Conservation (phyloP, 2,113 vertebrate species). For the Semnornis frantzii region DNA sequence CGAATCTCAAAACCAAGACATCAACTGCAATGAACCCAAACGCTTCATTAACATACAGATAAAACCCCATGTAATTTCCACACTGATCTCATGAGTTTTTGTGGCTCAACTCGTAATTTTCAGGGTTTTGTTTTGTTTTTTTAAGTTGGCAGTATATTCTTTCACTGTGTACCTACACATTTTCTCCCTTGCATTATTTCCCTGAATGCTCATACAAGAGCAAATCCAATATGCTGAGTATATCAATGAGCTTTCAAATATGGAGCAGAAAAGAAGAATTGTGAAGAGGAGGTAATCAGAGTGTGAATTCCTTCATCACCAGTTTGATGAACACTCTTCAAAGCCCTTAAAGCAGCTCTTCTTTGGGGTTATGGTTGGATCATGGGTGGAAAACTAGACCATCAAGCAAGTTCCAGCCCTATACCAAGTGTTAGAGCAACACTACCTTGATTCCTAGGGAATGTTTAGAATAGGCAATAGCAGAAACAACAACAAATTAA, state of each 20-base stretch:
- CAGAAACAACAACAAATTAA: neutral
- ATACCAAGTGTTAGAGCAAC: neutral
- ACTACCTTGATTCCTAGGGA: neutral
- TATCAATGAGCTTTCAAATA: neutral
- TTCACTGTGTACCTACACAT: neutral
- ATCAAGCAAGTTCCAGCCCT: neutral
- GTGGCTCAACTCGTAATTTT: neutral
- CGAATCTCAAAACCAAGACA: neutral
- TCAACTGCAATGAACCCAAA: neutral
- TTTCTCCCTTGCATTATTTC: neutral
- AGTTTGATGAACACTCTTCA: neutral
- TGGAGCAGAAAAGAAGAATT: neutral
- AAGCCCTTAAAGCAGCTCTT: neutral
- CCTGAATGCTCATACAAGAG: neutral
- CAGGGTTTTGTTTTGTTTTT: neutral
- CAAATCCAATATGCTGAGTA: neutral
- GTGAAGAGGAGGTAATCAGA: neutral
- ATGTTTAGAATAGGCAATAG: neutral
- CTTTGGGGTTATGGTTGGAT: neutral
- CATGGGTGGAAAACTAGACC: neutral
- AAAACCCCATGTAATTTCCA: constrained; percentile 14
- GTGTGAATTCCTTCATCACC: neutral
- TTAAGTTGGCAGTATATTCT: neutral
- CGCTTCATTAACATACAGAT: neutral
- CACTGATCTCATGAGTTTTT: neutral